phyloP scores from a whole-genome alignment of 1,140 invertebrate species.

The Eriocheir sinensis region DNA sequence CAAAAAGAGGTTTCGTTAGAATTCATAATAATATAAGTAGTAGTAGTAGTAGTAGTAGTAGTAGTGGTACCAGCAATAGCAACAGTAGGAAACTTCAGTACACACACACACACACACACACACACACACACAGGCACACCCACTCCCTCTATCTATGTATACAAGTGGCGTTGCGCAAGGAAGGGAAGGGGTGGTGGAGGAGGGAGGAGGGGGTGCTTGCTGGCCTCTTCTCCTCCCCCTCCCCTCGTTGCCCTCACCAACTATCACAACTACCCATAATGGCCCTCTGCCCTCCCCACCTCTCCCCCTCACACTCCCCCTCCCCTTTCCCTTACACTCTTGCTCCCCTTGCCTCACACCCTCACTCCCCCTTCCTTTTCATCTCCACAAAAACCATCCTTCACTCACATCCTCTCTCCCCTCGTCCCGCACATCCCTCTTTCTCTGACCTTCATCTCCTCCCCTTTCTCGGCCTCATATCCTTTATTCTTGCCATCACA shows the following conservation, averaged over 20 bases:
- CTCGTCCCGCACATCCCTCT: too few species aligned
- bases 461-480: too few species aligned
- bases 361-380: not conserved
- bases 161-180: slow-evolving; percentile 3
- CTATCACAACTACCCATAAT: slow-evolving; percentile 25
- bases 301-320: not conserved
- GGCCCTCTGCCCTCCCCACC: not conserved
- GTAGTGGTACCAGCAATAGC: too few species aligned
- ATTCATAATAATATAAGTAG: too few species aligned
- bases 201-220: not conserved
- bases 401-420: not conserved
- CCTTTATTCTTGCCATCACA: too few species aligned
- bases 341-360: not conserved
- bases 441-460: too few species aligned
- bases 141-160: slow-evolving; percentile 23
- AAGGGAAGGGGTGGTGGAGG: not conserved
- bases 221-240: not conserved
- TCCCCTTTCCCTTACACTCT: not conserved
- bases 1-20: too few species aligned
- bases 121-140: slow-evolving; percentile 18
- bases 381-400: too few species aligned
- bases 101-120: not conserved
- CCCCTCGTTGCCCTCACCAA: not conserved
- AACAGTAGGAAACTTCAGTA: too few species aligned
- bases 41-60: too few species aligned